Conservation (phyloP, 2,888 invertebrate genomes). For the Himalopsyche japonica region DNA sequence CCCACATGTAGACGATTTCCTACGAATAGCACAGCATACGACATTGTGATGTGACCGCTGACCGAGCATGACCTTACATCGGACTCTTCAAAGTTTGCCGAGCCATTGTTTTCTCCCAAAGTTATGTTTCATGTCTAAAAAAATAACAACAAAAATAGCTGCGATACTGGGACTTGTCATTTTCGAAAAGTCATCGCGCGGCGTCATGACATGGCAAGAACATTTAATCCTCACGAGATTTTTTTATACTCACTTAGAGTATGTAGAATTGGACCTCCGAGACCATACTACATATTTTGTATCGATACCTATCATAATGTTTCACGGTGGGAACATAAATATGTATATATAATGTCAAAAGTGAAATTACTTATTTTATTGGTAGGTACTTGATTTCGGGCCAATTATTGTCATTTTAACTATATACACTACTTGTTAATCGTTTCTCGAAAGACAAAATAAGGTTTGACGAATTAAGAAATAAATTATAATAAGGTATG, state of each 20-base stretch:
- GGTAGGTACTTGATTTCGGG: too few species aligned
- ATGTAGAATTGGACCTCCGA: not conserved
- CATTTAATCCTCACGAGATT: not conserved
- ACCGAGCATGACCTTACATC: slow-evolving; percentile 8
- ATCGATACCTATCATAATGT: not conserved
- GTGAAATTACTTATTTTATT: not conserved
- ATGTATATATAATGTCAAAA: not conserved
- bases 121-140: slow-evolving; percentile 28
- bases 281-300: not conserved
- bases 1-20: not conserved
- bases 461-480: too few species aligned
- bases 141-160: slow-evolving; percentile 5
- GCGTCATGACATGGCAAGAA: slow-evolving; percentile 6
- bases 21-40: not conserved
- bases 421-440: too few species aligned
- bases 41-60: slow-evolving; percentile 3
- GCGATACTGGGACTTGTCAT: not conserved
- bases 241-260: not conserved
- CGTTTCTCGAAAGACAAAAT: too few species aligned
- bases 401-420: too few species aligned
- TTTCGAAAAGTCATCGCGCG: slow-evolving; percentile 24
- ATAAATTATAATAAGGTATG: too few species aligned
- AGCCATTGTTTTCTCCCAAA: slow-evolving; percentile 30
- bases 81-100: slow-evolving; percentile 16
- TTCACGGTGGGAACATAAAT: not conserved